Conservation (phyloP, 2,888 invertebrate genomes). For the Eupithecia centaureata region DNA sequence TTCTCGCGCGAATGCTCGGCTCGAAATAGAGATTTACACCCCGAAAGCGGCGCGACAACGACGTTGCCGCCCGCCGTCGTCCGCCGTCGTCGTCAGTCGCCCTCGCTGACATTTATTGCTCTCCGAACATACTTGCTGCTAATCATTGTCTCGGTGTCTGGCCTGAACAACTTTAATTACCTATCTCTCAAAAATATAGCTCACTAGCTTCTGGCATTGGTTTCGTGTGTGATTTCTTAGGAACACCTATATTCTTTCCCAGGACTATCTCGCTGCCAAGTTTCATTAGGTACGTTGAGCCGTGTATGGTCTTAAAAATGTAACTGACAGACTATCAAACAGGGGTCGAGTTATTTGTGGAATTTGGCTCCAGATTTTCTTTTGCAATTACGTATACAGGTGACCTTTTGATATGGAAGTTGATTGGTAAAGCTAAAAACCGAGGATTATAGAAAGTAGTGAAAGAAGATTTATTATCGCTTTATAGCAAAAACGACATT, state of each 20-base stretch:
- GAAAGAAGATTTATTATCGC: no score
- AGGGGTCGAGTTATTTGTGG: no score
- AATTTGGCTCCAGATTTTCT: no score
- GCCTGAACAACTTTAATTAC: not conserved
- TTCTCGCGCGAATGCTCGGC: constrained; percentile 21
- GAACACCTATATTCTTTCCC: not conserved
- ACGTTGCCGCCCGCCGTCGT: not conserved
- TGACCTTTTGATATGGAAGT: no score
- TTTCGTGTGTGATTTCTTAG: not conserved
- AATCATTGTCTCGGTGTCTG: constrained; percentile 6
- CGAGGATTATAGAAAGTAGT: no score
- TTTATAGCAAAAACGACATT: no score
- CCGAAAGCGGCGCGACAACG: constrained; percentile 6
- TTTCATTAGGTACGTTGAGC: not conserved
- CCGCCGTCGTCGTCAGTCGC: not conserved
- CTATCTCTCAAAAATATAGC: not conserved
- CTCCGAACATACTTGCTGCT: constrained; percentile 37
- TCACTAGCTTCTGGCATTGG: not conserved
- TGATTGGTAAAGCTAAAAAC: no score
- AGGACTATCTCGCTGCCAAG: not conserved
- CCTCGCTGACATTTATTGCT: constrained; percentile 41
- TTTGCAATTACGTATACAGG: no score
- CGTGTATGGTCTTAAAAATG: not conserved
- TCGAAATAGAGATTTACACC: constrained; percentile 26
- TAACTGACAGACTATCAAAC: not conserved